phyloP scores from a whole-genome alignment of 2,113 vertebrate genomes.

The Aramus guarauna region DNA sequence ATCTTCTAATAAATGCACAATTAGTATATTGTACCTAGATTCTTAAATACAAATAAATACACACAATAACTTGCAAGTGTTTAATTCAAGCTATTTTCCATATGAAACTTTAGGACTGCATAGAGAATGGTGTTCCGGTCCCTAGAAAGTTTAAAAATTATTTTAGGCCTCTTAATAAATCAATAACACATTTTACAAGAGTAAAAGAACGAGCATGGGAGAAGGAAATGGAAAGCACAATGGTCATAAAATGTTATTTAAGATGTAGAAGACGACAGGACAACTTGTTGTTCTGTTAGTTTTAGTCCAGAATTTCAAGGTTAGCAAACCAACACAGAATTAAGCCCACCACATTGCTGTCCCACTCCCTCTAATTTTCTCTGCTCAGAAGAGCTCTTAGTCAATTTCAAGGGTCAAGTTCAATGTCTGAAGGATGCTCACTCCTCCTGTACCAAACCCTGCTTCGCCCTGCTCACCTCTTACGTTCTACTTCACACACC shows the following conservation, averaged over 20 bases:
- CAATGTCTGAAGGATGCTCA: background rate
- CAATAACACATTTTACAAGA: background rate
- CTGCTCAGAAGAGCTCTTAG: background rate
- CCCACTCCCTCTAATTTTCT: background rate
- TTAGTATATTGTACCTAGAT: background rate
- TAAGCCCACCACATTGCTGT: background rate
- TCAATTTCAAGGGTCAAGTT: background rate
- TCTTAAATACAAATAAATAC: background rate
- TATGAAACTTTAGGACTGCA: background rate
- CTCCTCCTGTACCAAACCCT: background rate
- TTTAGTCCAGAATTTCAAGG: background rate
- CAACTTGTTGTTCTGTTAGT: background rate
- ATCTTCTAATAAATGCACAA: background rate
- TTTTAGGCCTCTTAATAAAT: background rate
- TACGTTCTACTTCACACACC: background rate
- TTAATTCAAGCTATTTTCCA: background rate
- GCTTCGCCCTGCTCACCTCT: background rate
- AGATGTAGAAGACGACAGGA: background rate
- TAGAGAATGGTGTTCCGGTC: background rate
- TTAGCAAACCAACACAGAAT: background rate
- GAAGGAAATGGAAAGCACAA: background rate
- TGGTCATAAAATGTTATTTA: background rate
- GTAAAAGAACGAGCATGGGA: background rate
- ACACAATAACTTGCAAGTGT: background rate
- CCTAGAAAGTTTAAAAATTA: background rate